Base-by-base conservation (phyloP, 1,140 invertebrate species). In the Chrysomallon squamiferum region DNA sequence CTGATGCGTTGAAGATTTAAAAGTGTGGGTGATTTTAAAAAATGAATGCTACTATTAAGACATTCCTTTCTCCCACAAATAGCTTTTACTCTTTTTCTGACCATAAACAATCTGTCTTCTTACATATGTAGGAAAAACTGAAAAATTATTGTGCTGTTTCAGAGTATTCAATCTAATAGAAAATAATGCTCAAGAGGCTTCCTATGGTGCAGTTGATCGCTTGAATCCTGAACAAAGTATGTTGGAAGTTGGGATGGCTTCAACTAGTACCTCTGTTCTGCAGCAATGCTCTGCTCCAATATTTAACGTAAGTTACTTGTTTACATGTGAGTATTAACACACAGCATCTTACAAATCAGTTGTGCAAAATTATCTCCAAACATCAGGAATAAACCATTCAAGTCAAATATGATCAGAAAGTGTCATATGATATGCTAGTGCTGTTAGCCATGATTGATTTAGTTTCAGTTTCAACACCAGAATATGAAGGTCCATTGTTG, bases 201-300 rank as follows among this genome's bases (percentile, higher is more conserved):
- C 73, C 9, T 70, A 74, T 64, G 76, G 74, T 47, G 62, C 73
- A 11, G 32, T 75, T 29, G 74, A 77, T 20, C 66, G 68, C 18
- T 66, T 90, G 60, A 93, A 89, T 73, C 88, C 89, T 50, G 88
- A 91, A 35, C 93, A 95, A 81, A 87, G 87, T 0, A 87, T 92
- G 22, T 85, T 91, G 43, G 92, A 94, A 83, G 86, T 88, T 22
- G 90, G 89, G 1, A 80, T 95, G n/a, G 87, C 89, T 5, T 90
- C 90, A 0, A 90, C 92, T 1, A 89, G 91, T 52, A 88, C 87
- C 1, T 84, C 89, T 2, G 88, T 94, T 22, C 80, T 93, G 11
- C 86, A 88, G 86, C 90, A 92, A 69, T 88, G 87, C 50, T 90
- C 89, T 29, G 80, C 86, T 80, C 73, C 84, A n/a, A 90, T 92